These are phyloP conservation scores for Strigops habroptila DNA, from an alignment of 2,113 vertebrate genomes.

Conservation along the genomic window DNA sequence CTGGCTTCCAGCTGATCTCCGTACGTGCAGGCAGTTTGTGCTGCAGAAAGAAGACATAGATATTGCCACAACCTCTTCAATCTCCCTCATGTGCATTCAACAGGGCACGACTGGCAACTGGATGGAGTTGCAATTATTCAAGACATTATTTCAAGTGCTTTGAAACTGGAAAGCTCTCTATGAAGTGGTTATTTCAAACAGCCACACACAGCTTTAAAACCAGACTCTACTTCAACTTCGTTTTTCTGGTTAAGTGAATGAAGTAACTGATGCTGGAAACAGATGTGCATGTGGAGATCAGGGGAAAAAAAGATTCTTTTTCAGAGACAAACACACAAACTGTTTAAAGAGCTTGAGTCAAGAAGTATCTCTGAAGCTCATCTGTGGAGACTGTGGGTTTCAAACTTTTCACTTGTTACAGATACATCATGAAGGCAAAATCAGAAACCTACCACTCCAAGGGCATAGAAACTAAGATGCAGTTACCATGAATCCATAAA, in stretches of 20 bases:
- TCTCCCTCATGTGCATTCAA: neutral
- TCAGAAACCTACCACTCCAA: neutral
- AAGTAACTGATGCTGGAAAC: neutral
- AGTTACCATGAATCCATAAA: neutral
- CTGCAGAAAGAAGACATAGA: slow-evolving; percentile 69
- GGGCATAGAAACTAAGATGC: neutral
- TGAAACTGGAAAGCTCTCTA: neutral
- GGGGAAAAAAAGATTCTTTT: neutral
- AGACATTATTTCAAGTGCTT: neutral
- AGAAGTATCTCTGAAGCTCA: neutral
- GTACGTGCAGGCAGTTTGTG: slow-evolving; percentile 91
- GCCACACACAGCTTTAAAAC: neutral
- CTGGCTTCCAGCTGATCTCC: slow-evolving; percentile 95
- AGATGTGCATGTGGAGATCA: neutral
- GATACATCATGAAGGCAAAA: neutral
- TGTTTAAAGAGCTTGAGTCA: neutral
- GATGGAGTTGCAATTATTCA: neutral
- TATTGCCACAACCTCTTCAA: neutral
- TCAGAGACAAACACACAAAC: neutral
- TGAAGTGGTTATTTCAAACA: neutral
- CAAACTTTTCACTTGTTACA: neutral
- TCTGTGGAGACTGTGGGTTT: neutral
- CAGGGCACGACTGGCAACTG: neutral
- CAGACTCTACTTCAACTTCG: neutral
- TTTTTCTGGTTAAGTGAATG: neutral